A percentile compares a stretch with the other conserved stretches of the same genome.
Conservation (phyloP, 2,113 vertebrate species). For the Spea multiplicata region DNA sequence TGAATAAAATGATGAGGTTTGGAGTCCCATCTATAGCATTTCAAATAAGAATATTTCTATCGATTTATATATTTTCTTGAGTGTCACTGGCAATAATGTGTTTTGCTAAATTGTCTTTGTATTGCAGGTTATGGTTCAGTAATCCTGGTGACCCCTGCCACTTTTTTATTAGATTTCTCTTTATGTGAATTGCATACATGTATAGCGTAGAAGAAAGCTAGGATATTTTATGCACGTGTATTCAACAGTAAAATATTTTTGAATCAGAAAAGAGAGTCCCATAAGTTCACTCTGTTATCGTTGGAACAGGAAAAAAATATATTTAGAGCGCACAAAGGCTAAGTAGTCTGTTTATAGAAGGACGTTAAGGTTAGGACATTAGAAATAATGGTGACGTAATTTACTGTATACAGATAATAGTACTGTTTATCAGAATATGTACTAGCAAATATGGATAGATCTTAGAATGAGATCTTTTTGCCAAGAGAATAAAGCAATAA, state of each 20-base stretch:
- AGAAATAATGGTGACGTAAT: constrained; percentile 13
- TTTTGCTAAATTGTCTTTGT: not conserved
- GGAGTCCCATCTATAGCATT: too few species aligned
- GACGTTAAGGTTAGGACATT: constrained; percentile 25
- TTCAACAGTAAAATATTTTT: too few species aligned
- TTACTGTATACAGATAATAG: constrained; percentile 18
- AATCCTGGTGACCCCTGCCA: not conserved
- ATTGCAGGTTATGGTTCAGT: not conserved
- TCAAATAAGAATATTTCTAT: too few species aligned
- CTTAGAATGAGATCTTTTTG: constrained; percentile 36
- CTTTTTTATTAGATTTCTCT: not conserved
- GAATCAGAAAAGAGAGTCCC: too few species aligned
- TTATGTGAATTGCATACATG: not conserved
- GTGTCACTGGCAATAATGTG: not conserved
- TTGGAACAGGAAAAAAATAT: constrained; percentile 8
- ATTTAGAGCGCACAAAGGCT: constrained; percentile 1
- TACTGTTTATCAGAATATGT: constrained; percentile 34
- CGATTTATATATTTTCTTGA: not conserved
- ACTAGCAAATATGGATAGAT: constrained; percentile 35
- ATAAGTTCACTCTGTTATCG: constrained; percentile 27
- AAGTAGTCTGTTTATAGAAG: constrained; percentile 15
- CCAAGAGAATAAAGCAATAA: constrained; percentile 42
- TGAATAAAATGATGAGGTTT: too few species aligned
- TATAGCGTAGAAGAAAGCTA: not conserved
- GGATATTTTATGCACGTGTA: not conserved